Percentiles rank a stretch among this genome's conserved stretches.
These are phyloP conservation scores for Euproctis similis DNA, from an alignment of 2,888 invertebrate genomes.

Conservation along the genomic window DNA sequence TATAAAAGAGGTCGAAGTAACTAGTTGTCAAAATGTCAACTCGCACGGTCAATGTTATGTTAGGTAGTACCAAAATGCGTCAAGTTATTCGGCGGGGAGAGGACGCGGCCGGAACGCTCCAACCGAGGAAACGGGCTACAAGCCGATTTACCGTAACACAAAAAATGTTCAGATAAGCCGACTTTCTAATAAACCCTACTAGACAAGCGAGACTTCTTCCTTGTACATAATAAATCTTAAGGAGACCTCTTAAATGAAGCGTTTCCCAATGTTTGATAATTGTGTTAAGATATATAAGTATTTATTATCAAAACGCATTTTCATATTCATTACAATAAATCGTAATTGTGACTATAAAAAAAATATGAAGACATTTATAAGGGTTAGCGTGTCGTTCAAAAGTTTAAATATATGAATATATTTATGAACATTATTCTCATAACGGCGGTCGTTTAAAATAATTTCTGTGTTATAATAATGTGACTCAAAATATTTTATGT, in stretches of 20 bases:
- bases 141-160: conserved; percentile 66
- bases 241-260: conserved; percentile 48
- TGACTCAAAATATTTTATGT: neutral
- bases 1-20: neutral
- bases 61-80: too few relatives aligned
- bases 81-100: conserved; percentile 4
- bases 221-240: conserved; percentile 73
- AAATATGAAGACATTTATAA: conserved; percentile 24
- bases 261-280: conserved; percentile 45
- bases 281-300: conserved; percentile 23
- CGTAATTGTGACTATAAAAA: conserved; percentile 13
- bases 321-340: conserved; percentile 23
- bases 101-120: conserved; percentile 8
- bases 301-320: conserved; percentile 20
- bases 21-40: neutral
- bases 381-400: conserved; percentile 14
- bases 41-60: neutral
- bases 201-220: conserved; percentile 57
- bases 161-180: conserved; percentile 70
- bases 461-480: conserved; percentile 6
- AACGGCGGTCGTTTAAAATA: conserved; percentile 10
- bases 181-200: conserved; percentile 69
- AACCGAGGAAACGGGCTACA: conserved; percentile 32
- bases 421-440: conserved; percentile 6
- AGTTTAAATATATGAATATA: conserved; percentile 13